Percentiles rank a stretch among this genome's conserved stretches.
phyloP scores from a whole-genome alignment of 2,888 invertebrate species.

The Athrips mouffetella region DNA sequence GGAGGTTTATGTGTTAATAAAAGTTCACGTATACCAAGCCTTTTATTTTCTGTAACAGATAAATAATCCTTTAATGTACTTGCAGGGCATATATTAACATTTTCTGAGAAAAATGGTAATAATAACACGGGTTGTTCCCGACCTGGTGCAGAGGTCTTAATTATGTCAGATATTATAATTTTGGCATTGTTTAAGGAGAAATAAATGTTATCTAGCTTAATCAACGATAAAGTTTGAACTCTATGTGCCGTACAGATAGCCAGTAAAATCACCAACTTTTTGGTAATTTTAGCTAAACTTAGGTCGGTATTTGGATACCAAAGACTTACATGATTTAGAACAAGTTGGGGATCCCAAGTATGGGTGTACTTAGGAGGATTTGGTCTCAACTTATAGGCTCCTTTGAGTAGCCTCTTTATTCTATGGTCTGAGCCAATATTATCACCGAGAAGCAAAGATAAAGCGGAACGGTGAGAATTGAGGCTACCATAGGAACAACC shows the following conservation, averaged over 20 bases:
- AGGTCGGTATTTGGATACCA: slow-evolving; percentile 27
- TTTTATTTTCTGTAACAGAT: background rate
- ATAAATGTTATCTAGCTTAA: slow-evolving; percentile 6
- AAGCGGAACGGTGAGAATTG: slow-evolving; percentile 3
- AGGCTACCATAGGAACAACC: slow-evolving; percentile 2
- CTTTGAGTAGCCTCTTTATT: background rate
- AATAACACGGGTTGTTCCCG: slow-evolving; percentile 13
- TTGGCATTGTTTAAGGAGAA: background rate
- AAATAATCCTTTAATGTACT: slow-evolving; percentile 10
- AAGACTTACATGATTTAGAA: slow-evolving; percentile 11
- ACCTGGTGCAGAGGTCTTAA: slow-evolving; percentile 21
- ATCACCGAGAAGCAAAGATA: background rate
- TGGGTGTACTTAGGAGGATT: background rate
- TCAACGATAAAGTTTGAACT: slow-evolving; percentile 13
- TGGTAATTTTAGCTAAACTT: slow-evolving; percentile 24
- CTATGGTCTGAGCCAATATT: background rate
- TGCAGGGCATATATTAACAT: background rate
- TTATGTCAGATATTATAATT: slow-evolving; percentile 19
- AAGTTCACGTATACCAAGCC: background rate
- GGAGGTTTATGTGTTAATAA: slow-evolving; percentile 9
- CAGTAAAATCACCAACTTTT: slow-evolving; percentile 28
- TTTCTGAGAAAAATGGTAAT: slow-evolving; percentile 12
- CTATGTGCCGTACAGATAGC: slow-evolving; percentile 25
- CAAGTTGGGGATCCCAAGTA: slow-evolving; percentile 6
- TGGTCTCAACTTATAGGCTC: background rate